A percentile compares a stretch with the other conserved stretches of the same genome.
phyloP scores from a whole-genome alignment of 2,797 vertebrate species.

The Rachycentron canadum region DNA sequence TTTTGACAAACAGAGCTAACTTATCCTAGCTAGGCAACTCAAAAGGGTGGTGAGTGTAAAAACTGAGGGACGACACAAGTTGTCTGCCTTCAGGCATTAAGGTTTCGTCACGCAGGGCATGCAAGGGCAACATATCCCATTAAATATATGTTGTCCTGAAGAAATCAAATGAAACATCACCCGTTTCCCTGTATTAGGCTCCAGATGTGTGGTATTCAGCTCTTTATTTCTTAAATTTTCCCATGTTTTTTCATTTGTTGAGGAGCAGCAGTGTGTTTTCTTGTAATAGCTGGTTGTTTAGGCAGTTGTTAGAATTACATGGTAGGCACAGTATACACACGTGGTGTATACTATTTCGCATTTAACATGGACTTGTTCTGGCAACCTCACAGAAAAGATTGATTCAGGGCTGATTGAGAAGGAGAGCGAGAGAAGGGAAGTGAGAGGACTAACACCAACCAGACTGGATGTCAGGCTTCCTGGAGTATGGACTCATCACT shows the following conservation, averaged over 20 bases:
- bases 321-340: not conserved
- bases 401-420: not conserved
- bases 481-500: not conserved
- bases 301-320: too few relatives aligned
- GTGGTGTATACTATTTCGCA: not conserved
- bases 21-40: not conserved
- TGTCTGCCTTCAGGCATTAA: too few relatives aligned
- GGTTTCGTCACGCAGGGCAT: not conserved
- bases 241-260: not conserved
- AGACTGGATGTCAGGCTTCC: conserved; percentile 20
- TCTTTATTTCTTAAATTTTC: too few relatives aligned
- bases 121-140: too few relatives aligned
- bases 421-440: not conserved
- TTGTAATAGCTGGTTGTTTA: not conserved
- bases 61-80: not conserved
- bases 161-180: not conserved
- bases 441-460: not conserved
- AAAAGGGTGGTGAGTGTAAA: not conserved
- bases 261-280: not conserved
- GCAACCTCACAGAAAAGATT: not conserved
- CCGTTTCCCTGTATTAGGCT: not conserved
- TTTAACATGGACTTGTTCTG: not conserved
- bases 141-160: too few relatives aligned
- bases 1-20: not conserved
- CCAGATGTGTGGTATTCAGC: too few relatives aligned